Base-by-base conservation (phyloP, 2,888 invertebrate species). In the Sesia apiformis region DNA sequence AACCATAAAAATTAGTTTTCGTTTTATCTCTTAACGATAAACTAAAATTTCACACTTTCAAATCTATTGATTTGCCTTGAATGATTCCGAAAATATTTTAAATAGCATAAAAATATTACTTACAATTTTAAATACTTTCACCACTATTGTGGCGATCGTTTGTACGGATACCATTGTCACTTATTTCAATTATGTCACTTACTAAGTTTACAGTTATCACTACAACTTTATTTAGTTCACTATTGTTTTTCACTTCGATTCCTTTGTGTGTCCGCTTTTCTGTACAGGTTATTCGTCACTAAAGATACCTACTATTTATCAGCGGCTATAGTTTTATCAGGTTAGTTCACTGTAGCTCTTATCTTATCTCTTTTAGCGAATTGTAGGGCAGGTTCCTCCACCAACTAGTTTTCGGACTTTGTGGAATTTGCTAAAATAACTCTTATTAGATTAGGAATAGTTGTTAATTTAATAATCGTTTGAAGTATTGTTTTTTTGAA, bases 81-180 rank as follows among this genome's bases (percentile, higher is more conserved):
- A 52, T 39, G 42, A 5, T 42, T 42, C 42, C 42, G 7, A 23
- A 42, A 42, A 7, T 42, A 42, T 42, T 6, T 42, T 42, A 42
- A 6, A 50, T 41, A 43, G 23, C 51, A 57, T 52, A 59, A 50
- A 55, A 49, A 49, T 57, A 49, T 50, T 75, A 91, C 94, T 93
- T 90, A 96, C 96, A 92, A 96, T 84, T 91, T 96, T 96, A 56
- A 96, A 88, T 57, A 93, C 85, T 91, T 96, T 96, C 70, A 96
- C 92, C 78, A 95, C 93, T 58, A 96, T 93, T 56, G 95, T 93
- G 61, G 93, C 96, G 65, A 96, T 94, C 51, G 94, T 95, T 78
- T 94, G 94, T 57, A 95, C 91, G 61, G 94, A 94, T 77, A 94
- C 94, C 95, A 95, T 95, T 87, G 88, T 93, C 78, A 80, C 81